Evolutionary conservation across 2,797 vertebrate species (phyloP), one percentile per base, ranked within the genome.

Genomic region (Cyprinodon diabolis): DNA sequence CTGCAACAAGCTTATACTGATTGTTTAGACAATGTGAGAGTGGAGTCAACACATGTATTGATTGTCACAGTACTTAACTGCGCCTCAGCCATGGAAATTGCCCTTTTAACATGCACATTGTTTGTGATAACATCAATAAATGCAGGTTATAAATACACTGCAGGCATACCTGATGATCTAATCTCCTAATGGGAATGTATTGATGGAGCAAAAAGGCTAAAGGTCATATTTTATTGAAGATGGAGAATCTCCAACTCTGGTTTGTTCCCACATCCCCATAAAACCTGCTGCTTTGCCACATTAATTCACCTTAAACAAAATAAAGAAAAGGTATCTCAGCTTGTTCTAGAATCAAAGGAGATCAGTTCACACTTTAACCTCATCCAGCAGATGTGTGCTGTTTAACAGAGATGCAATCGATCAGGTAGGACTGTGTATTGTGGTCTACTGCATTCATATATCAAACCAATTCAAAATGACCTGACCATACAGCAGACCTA

Each of bases 21-120:
- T 68, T 82, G 71, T 12, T 67, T 69, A 62, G 0, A 3, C 76
- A 75, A 85, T 55, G n/a, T 56, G 62, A 84, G 57, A 81, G 81
- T 25, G 45, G 47, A 65, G 76, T 75, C 49, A 66, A 78, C 5
- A 72, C 11, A 69, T 6, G 62, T 71, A 86, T 82, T 80, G 80
- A 85, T 68, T 82, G 60, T 79, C 25, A 77, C 67, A 76, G 49
- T 45, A 66, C 78, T 78, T 80, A 85, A 77, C 72, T 69, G 67
- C 62, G 49, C 76, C 58, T 81, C 79, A 72, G 71, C 35, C 54
- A 80, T 0, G 4, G 43, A 81, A 75, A 82, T 17, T 78, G 71
- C 52, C 56, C 68, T 80, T 54, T 69, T 63, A 71, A 72, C 14
- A 45, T 75, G 21, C n/a, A 63, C 51, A 17, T 67, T 54, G 54